Conservation (phyloP, 2,888 invertebrate species). For the Acleris sparsana region DNA sequence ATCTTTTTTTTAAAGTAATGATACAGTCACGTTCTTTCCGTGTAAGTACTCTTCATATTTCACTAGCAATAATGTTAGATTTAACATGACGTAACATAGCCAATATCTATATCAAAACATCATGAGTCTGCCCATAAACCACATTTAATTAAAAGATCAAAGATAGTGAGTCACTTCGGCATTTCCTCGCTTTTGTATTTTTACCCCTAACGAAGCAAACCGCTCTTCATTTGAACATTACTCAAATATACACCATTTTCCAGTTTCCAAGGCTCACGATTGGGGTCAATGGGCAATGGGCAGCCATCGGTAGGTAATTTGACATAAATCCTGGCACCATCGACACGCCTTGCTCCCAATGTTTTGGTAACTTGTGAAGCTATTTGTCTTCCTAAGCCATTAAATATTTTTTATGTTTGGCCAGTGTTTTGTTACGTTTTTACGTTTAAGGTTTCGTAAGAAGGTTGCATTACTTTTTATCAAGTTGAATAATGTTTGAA, state of each 20-base stretch:
- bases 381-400: conserved; percentile 18
- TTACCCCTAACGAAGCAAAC: not conserved
- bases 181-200: not conserved
- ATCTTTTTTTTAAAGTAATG: too few relatives aligned
- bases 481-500: too few relatives aligned
- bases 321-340: conserved; percentile 70
- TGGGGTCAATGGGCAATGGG: conserved; percentile 65
- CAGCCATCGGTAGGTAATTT: conserved; percentile 63
- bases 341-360: conserved; percentile 62
- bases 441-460: not conserved
- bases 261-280: conserved; percentile 47
- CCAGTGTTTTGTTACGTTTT: conserved; percentile 3
- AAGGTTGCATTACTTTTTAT: too few relatives aligned
- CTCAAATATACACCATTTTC: conserved; percentile 9
- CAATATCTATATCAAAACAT: too few relatives aligned
- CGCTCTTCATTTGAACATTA: not conserved
- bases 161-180: not conserved
- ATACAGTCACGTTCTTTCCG: too few relatives aligned
- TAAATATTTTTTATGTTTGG: not conserved
- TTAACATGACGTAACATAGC: too few relatives aligned
- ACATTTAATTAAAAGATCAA: too few relatives aligned
- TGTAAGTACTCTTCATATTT: too few relatives aligned
- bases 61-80: too few relatives aligned
- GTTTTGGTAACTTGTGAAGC: conserved; percentile 53
- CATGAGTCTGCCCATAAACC: too few relatives aligned